A percentile compares a stretch with the other conserved stretches of the same genome.
phyloP scores from a whole-genome alignment of 2,797 vertebrate species.

The Champsocephalus gunnari region DNA sequence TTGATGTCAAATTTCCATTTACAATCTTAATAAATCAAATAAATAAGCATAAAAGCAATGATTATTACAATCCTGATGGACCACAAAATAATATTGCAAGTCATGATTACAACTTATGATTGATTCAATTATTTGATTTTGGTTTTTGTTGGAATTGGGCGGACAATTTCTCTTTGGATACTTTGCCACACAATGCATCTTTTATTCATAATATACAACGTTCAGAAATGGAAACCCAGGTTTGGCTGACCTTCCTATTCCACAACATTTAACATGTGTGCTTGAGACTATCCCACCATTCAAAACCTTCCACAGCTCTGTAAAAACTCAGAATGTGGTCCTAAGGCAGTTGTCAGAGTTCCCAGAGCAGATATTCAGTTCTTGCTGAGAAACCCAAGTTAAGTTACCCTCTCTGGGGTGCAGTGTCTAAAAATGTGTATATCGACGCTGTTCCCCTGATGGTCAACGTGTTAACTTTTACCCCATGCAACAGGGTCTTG shows the following conservation, averaged over 20 bases:
- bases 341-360: conserved; percentile 59
- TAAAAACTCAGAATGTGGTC: conserved; percentile 60
- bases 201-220: conserved; percentile 41
- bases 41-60: conserved; percentile 19
- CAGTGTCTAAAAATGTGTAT: conserved; percentile 64
- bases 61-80: conserved; percentile 12
- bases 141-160: neutral
- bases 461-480: conserved; percentile 69
- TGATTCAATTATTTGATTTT: conserved; percentile 1
- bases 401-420: conserved; percentile 63
- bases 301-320: conserved; percentile 44
- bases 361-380: conserved; percentile 61
- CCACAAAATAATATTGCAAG: neutral
- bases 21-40: conserved; percentile 53
- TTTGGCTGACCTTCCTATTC: conserved; percentile 55
- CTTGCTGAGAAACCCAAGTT: conserved; percentile 59
- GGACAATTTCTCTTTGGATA: conserved; percentile 29
- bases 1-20: conserved; percentile 32
- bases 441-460: conserved; percentile 49
- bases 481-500: conserved; percentile 55
- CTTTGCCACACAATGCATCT: conserved; percentile 35
- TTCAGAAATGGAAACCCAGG: conserved; percentile 28
- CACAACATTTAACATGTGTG: conserved; percentile 53
- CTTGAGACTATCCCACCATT: conserved; percentile 44
- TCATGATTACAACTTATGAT: conserved; percentile 25